phyloP scores from a whole-genome alignment of 1,140 invertebrate species.

The Ceratina calcarata region DNA sequence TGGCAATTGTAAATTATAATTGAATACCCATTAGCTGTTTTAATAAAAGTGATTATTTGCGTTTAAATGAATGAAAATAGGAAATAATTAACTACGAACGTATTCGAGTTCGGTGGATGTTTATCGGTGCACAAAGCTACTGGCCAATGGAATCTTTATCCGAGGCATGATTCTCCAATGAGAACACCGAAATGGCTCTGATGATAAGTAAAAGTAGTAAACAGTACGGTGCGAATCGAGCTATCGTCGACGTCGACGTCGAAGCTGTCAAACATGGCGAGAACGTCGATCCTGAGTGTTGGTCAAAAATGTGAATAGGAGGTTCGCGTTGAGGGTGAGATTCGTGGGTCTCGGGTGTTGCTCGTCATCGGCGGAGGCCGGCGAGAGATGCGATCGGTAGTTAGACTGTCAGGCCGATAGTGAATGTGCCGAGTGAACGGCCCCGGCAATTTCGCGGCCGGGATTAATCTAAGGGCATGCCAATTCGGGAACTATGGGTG shows the following conservation, averaged over 20 bases:
- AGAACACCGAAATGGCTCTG: conserved; percentile 5
- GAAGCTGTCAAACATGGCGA: conserved; percentile 52
- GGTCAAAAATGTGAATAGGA: conserved; percentile 50
- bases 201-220: conserved; percentile 52
- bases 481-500: conserved; percentile 86
- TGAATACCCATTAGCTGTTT: neutral
- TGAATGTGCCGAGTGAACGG: conserved; percentile 49
- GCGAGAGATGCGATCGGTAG: conserved; percentile 44
- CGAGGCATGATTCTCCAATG: conserved; percentile 27
- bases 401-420: conserved; percentile 37
- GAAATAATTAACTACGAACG: neutral
- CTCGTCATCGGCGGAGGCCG: conserved; percentile 39
- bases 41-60: neutral
- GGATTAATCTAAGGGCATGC: conserved; percentile 69
- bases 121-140: neutral
- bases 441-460: conserved; percentile 46
- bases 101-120: neutral
- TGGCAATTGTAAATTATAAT: neutral
- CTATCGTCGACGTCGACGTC: conserved; percentile 41
- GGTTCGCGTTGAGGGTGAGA: conserved; percentile 36
- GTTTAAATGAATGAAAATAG: neutral
- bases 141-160: conserved; percentile 31
- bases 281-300: conserved; percentile 41
- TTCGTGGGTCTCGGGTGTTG: conserved; percentile 45
- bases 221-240: conserved; percentile 47